A percentile compares a stretch with the other conserved stretches of the same genome.
phyloP scores from a whole-genome alignment of 2,797 vertebrate genomes.

The Gila robusta region DNA sequence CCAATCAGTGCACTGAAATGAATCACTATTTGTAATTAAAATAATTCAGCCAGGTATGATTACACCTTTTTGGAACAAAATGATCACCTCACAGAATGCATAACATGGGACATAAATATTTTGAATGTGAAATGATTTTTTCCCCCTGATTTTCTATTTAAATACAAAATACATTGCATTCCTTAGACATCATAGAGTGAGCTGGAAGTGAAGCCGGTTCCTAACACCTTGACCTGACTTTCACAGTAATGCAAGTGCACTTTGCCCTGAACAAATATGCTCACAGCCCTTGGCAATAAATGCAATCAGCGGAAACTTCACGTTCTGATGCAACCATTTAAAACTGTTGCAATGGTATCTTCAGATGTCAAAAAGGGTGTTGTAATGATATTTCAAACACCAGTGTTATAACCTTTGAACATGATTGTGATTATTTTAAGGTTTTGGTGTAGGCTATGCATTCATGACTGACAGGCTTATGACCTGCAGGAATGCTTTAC shows the following conservation, averaged over 20 bases:
- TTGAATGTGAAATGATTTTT: not conserved
- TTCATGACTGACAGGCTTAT: not conserved
- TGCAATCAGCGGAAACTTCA: conserved; percentile 50
- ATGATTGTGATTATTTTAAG: not conserved
- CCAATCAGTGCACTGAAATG: not conserved
- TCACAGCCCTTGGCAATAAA: conserved; percentile 35
- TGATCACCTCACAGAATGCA: not conserved
- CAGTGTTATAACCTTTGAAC: not conserved
- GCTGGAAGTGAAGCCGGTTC: not conserved
- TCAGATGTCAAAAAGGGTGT: conserved; percentile 25
- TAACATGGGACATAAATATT: not conserved
- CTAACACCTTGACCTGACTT: not conserved
- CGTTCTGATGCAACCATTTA: conserved; percentile 47
- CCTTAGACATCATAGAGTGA: not conserved
- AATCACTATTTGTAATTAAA: not conserved
- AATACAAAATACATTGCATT: not conserved
- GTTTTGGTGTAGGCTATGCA: not conserved
- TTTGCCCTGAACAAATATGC: conserved; percentile 44
- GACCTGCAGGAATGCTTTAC: not conserved
- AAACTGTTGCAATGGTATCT: conserved; percentile 42
- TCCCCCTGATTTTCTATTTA: not conserved
- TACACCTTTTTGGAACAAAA: not conserved
- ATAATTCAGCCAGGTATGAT: not conserved
- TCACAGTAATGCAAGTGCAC: conserved; percentile 19
- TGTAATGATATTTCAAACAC: conserved; percentile 33